Conservation (phyloP, 2,888 invertebrate species). For the Agrypnus murinus region DNA sequence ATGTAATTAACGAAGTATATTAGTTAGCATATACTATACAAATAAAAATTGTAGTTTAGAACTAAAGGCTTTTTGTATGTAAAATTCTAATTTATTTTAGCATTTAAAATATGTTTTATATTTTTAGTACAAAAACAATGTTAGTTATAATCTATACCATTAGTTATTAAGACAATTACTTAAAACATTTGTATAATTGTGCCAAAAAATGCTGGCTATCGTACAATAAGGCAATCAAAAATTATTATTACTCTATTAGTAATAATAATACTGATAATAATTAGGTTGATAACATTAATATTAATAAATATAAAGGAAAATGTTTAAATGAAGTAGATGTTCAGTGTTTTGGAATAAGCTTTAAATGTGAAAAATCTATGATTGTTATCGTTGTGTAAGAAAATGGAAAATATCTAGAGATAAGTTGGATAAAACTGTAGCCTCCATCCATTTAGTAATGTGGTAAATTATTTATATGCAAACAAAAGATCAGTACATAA, state of each 20-base stretch:
- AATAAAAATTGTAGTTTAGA: background rate
- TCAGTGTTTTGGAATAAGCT: constrained; percentile 31
- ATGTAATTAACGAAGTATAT: constrained; percentile 15
- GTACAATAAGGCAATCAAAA: constrained; percentile 40
- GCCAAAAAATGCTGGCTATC: constrained; percentile 43
- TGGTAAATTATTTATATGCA: too few relatives aligned
- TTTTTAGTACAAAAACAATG: constrained; percentile 15
- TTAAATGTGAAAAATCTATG: constrained; percentile 24
- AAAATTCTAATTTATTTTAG: constrained; percentile 15
- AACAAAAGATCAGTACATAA: too few relatives aligned
- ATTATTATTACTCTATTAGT: background rate
- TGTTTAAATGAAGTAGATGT: constrained; percentile 28
- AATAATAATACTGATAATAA: background rate
- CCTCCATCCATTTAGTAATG: too few relatives aligned
- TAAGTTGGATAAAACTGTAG: too few relatives aligned
- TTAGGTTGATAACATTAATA: background rate
- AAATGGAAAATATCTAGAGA: too few relatives aligned
- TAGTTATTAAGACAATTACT: too few relatives aligned
- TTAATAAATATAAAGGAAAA: background rate
- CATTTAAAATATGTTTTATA: background rate
- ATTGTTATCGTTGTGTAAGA: background rate
- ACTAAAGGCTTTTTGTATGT: constrained; percentile 21
- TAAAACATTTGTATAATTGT: constrained; percentile 34
- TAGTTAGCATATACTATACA: too few relatives aligned
- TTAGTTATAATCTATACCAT: too few relatives aligned